Percentiles rank a stretch among this genome's conserved stretches.
Evolutionary conservation across 1,140 invertebrate species (phyloP).

Genomic region (Cherax quadricarinatus): DNA sequence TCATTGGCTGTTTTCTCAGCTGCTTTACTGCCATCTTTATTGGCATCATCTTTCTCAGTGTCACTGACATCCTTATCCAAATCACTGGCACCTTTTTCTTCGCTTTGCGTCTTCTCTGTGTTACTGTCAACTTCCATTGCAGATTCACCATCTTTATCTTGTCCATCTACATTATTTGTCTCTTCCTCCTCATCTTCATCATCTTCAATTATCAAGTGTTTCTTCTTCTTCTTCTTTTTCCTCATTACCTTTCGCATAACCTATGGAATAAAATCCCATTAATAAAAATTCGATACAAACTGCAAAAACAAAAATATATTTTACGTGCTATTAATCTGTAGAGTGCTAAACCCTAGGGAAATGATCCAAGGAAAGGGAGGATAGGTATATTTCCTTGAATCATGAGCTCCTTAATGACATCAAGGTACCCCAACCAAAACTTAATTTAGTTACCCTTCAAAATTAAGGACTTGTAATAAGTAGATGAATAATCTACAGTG

Average conservation of each 20-base stretch:
- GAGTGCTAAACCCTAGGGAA: no score
- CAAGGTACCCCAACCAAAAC: no score
- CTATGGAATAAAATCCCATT: slow-evolving; percentile 24
- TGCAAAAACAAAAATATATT: no score
- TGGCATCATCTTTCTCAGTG: not conserved
- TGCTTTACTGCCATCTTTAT: slow-evolving; percentile 36
- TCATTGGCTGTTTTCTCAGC: not conserved
- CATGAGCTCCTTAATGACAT: no score
- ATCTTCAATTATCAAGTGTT: slow-evolving; percentile 79
- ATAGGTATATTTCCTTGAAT: no score
- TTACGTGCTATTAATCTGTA: no score
- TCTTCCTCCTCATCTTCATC: slow-evolving; percentile 75
- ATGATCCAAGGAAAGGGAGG: no score
- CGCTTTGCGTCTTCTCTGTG: not conserved
- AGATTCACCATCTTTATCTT: not conserved
- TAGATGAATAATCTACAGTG: no score
- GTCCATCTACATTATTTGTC: slow-evolving; percentile 52
- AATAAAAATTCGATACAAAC: no score
- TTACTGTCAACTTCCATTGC: not conserved
- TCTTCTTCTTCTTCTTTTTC: slow-evolving; percentile 80
- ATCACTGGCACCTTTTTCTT: no score
- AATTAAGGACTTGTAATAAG: no score
- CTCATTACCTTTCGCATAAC: slow-evolving; percentile 80
- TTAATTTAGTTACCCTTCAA: no score
- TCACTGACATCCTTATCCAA: not conserved